These are phyloP conservation scores for Acanthaster planci DNA, from an alignment of 35 echinoderm and acorn worm species.

Conservation along the genomic window DNA sequence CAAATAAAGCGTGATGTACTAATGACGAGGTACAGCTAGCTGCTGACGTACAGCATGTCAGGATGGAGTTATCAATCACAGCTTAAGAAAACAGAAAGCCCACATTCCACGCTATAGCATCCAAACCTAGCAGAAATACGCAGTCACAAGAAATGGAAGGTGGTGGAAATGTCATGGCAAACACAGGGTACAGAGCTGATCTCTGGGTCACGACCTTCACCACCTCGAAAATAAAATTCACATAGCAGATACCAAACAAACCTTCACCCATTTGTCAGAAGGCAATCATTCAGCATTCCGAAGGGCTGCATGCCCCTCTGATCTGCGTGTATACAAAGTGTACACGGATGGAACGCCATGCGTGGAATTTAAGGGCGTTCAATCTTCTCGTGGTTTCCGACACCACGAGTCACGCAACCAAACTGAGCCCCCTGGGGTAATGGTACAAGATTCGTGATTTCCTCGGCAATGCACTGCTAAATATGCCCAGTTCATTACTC, in stretches of 20 bases:
- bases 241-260: neutral
- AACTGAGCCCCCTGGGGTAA: too few relatives aligned
- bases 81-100: neutral
- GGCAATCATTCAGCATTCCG: neutral
- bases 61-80: neutral
- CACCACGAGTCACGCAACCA: too few relatives aligned
- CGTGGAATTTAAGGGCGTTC: too few relatives aligned
- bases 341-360: too few relatives aligned
- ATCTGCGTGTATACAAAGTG: too few relatives aligned
- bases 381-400: too few relatives aligned
- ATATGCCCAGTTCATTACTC: too few relatives aligned
- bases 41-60: conserved; percentile 1
- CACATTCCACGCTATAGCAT: neutral
- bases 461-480: too few relatives aligned
- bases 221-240: neutral
- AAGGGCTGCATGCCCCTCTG: neutral
- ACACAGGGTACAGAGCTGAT: neutral
- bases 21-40: neutral
- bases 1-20: neutral
- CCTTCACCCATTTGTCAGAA: conserved; percentile 7
- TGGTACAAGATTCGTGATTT: too few relatives aligned
- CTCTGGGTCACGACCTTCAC: neutral
- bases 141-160: neutral
- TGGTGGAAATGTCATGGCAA: neutral
- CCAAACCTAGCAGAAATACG: neutral